phyloP scores from a whole-genome alignment of 1,140 invertebrate species.

The Drosophila suzukii region DNA sequence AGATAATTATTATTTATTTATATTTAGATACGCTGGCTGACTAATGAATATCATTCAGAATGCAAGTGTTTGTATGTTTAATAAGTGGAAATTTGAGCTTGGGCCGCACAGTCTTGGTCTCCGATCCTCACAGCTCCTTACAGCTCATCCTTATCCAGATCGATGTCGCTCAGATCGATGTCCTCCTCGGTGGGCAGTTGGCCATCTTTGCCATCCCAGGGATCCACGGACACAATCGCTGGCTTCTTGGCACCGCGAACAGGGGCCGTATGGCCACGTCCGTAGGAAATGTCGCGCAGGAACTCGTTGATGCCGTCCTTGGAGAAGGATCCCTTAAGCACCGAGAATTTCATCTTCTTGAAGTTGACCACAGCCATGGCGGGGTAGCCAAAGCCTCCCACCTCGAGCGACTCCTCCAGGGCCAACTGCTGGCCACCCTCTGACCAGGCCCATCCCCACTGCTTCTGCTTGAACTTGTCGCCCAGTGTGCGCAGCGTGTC shows the following conservation, averaged over 20 bases:
- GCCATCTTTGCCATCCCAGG: conserved; percentile 99
- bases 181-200: conserved; percentile 95
- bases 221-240: conserved; percentile 88
- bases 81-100: conserved; percentile 59
- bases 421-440: conserved; percentile 94
- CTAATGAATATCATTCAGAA: conserved; percentile 54
- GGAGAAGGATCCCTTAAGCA: conserved; percentile 97
- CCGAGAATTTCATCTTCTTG: conserved; percentile 98
- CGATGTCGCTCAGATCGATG: conserved; percentile 96
- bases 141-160: conserved; percentile 94
- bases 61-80: conserved; percentile 35
- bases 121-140: conserved; percentile 85
- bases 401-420: conserved; percentile 95
- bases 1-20: conserved; percentile 44
- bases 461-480: conserved; percentile 97
- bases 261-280: conserved; percentile 95
- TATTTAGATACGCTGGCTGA: conserved; percentile 60
- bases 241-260: conserved; percentile 94
- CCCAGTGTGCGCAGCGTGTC: conserved; percentile 90
- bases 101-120: conserved; percentile 58
- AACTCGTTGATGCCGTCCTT: conserved; percentile 98
- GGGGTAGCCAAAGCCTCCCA: conserved; percentile 96
- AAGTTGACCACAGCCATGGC: conserved; percentile 98
- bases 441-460: conserved; percentile 99
- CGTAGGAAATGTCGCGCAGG: conserved; percentile 96